Evolutionary conservation across 2,113 vertebrate genomes (phyloP).

Genomic region (Aepyceros melampus): DNA sequence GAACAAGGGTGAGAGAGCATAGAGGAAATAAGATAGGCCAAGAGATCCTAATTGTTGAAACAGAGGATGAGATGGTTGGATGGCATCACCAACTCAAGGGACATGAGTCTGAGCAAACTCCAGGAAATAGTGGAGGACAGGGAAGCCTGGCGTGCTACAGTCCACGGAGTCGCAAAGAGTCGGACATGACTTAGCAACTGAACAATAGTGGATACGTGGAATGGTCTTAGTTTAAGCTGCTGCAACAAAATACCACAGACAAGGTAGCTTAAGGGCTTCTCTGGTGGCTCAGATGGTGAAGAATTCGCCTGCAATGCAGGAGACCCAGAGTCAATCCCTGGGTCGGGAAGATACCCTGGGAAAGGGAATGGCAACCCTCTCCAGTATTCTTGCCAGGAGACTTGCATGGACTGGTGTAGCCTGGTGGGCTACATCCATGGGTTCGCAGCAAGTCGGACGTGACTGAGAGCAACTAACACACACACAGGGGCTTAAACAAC

Average conservation of each 20-base stretch:
- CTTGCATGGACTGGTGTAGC: background rate
- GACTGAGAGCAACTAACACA: background rate
- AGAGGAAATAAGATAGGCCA: background rate
- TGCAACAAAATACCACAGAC: background rate
- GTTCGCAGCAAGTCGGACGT: accelerated
- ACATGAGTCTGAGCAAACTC: background rate
- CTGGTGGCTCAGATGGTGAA: background rate
- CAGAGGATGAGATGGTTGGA: background rate
- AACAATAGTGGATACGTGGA: background rate
- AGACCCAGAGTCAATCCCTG: background rate
- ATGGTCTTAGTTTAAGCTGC: background rate
- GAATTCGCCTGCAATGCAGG: background rate
- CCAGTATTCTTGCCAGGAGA: background rate
- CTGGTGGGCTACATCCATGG: background rate
- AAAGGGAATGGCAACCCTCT: background rate
- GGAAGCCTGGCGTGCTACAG: background rate
- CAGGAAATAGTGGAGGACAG: background rate
- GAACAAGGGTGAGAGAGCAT: background rate
- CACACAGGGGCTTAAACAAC: background rate
- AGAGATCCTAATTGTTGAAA: background rate
- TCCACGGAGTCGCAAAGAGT: background rate
- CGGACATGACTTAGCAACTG: background rate
- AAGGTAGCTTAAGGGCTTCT: background rate
- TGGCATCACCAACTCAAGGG: background rate
- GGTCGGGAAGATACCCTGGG: background rate